These are phyloP conservation scores for Tragelaphus strepsiceros DNA, from an alignment of 2,113 vertebrate genomes.

Conservation along the genomic window DNA sequence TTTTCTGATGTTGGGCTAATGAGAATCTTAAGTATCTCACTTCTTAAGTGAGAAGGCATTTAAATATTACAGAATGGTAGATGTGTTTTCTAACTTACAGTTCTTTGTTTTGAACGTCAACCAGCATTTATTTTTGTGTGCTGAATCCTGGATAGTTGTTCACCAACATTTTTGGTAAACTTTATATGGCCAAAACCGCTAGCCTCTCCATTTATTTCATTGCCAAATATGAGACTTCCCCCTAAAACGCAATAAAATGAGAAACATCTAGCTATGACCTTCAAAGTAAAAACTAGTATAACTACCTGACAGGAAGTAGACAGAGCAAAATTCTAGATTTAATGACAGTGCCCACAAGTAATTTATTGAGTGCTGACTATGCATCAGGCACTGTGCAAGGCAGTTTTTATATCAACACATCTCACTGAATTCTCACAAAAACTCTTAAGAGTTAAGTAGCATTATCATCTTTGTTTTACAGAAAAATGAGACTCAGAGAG, in stretches of 20 bases:
- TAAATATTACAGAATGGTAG: slow-evolving; percentile 73
- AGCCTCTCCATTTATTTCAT: slow-evolving; percentile 36
- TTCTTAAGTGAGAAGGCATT: slow-evolving; percentile 66
- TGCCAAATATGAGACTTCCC: background rate
- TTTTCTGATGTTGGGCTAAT: slow-evolving; percentile 81
- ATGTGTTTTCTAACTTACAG: slow-evolving; percentile 61
- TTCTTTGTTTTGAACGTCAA: slow-evolving; percentile 41
- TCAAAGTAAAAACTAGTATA: background rate
- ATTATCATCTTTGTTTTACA: background rate
- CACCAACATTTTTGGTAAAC: slow-evolving; percentile 29
- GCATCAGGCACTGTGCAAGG: background rate
- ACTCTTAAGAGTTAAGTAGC: background rate
- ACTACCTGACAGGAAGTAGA: background rate
- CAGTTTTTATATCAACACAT: background rate
- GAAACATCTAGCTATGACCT: background rate
- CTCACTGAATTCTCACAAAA: background rate
- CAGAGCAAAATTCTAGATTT: background rate
- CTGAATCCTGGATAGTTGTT: slow-evolving; percentile 33
- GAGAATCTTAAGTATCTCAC: slow-evolving; percentile 77
- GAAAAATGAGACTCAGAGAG: background rate
- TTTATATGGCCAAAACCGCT: background rate
- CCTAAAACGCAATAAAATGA: background rate
- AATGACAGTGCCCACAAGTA: background rate
- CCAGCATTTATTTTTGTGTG: slow-evolving; percentile 10
- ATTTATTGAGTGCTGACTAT: background rate